Conservation (phyloP, 2,113 vertebrate species). For the Solenodon paradoxus region DNA sequence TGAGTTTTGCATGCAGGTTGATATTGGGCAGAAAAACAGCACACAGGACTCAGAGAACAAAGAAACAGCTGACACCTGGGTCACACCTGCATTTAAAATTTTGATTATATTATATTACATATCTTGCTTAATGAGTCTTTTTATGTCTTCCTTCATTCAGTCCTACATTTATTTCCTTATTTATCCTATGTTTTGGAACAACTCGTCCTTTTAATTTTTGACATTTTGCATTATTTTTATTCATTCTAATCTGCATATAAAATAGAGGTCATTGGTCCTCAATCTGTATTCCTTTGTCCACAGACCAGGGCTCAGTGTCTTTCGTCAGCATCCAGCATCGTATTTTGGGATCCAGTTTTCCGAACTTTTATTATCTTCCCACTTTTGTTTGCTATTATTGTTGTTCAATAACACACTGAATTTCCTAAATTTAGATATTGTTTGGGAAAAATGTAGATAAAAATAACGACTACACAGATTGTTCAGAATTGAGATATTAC, state of each 20-base stretch:
- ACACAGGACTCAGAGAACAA: neutral
- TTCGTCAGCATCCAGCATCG: neutral
- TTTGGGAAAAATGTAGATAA: conserved; percentile 12
- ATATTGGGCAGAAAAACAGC: neutral
- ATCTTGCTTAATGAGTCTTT: neutral
- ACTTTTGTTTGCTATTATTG: neutral
- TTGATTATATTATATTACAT: neutral
- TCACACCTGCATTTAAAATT: neutral
- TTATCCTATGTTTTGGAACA: neutral
- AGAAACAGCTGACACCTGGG: neutral
- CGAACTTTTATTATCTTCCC: neutral
- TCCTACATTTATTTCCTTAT: neutral
- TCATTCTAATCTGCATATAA: conserved; percentile 13
- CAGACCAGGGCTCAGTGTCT: neutral
- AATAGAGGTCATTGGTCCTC: neutral
- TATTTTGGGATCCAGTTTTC: neutral
- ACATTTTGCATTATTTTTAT: neutral
- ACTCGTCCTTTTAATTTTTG: neutral
- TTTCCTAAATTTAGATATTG: conserved; percentile 1
- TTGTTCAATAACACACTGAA: neutral
- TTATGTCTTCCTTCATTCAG: neutral
- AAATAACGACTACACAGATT: neutral
- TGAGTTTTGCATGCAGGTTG: neutral
- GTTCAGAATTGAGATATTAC: neutral
- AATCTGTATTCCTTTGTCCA: neutral